Base-by-base conservation (phyloP, 1,140 invertebrate species). In the Halesus radiatus region DNA sequence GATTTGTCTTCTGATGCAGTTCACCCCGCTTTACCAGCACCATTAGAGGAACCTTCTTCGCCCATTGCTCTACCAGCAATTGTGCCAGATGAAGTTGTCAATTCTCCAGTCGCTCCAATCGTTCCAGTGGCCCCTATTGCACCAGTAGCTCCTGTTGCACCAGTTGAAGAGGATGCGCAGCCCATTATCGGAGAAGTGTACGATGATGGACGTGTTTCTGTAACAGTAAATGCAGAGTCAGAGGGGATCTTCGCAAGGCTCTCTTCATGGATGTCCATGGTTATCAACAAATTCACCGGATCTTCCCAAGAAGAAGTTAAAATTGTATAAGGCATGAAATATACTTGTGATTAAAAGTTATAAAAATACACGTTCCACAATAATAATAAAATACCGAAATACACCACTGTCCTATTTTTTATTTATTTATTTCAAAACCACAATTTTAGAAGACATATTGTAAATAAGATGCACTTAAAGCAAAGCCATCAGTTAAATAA, bases 201-300 rank as follows among this genome's bases (percentile, higher is more conserved):
- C 52, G 56, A 66, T 7, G 70, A 73, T 18, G 79, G 70, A 18
- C 22, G 37, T 22, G 79, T 80, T 50, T 76, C 72, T 3, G 79
- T 80, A 2, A 76, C 26, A 18, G 53, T 80, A 10, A 80, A 80
- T 68, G 54, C 72, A 29, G 62, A 74, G 15, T 37, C 37, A 1
- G 37, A 73, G n/a, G 58, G 53, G 18, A 50, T 75, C 32, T 20
- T 80, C 3, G 3, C 26, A 10, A 80, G 37, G 53, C 23, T 80
- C 20, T 26, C 50, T 1, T 50, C 29, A 8, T 80, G 79, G 79
- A 64, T 80, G 26, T 76, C 72, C 1, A 66, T 80, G 79, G 64
- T 80, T 16, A 76, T 80, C 32, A 80, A 76, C 26, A 76, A 50
- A 18, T 32, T 80, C 79, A 66, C 18, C 3, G 79, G 72, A 53